Evolutionary conservation across 2,888 invertebrate genomes (phyloP), one percentile per base, ranked within the genome.

Genomic region (Morpho achilles): DNA sequence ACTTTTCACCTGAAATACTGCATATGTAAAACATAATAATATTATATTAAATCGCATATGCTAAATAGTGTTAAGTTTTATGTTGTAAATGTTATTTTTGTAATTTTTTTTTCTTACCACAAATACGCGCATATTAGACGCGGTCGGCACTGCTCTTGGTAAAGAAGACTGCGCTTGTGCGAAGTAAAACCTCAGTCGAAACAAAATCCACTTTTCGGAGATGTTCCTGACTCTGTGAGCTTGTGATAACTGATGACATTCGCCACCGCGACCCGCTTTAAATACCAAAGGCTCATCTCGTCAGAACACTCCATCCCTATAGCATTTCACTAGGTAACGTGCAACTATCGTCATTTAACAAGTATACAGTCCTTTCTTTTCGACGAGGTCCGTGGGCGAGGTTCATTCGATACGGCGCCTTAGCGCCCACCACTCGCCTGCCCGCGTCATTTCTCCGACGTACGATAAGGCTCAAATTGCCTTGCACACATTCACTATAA

Each of bases 241-340:
- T 82, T 64, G 79, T 81, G 85, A 81, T 87, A 82, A 90, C 89
- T 90, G 89, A 90, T 90, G 89, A 86, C 84, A 88, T 87, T 89
- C 85, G 80, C 84, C 75, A 79, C 75, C 77, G 78, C 79, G 81
- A 75, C 82, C 82, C 84, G 89, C 89, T 85, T 90, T 90, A 90
- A 89, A 90, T 90, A 90, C 78, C 70, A 79, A 79, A 77, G 85
- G 85, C 87, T 89, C 88, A 89, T 90, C 89, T 87, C 84, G 84
- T 77, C 82, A 76, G 84, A 84, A 79, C 80, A 82, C 87, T 85
- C 86, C 87, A 88, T 86, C 87, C 88, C 88, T 88, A 84, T 87
- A 77, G 71, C 88, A 88, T 89, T 89, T 87, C 87, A 88, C 89
- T 86, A 73, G 69, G 84, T 78, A 84, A 75, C 84, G 76, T 81